Conservation (phyloP, 1,140 invertebrate genomes). For the Trichonephila inaurata region DNA sequence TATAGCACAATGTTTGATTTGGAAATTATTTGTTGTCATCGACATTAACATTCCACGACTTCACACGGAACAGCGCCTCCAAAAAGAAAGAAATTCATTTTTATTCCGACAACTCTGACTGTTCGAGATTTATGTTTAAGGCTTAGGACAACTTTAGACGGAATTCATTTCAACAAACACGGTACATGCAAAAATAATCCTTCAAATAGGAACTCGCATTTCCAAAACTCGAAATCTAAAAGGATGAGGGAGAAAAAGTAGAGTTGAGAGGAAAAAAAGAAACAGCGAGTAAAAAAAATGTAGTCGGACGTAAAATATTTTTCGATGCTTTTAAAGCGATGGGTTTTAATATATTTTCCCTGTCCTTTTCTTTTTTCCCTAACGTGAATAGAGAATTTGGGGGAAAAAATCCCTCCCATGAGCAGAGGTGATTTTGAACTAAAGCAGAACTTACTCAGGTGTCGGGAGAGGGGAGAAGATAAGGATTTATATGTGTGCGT, state of each 20-base stretch:
- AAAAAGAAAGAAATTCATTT: not conserved
- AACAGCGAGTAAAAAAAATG: not conserved
- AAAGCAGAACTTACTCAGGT: not conserved
- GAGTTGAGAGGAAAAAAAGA: not conserved
- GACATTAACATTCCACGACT: too few relatives aligned
- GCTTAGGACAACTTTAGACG: not conserved
- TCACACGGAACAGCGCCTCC: too few relatives aligned
- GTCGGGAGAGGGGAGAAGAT: not conserved
- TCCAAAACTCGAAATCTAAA: not conserved
- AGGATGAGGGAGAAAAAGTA: not conserved
- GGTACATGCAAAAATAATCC: not conserved
- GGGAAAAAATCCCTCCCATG: not conserved
- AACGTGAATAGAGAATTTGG: not conserved
- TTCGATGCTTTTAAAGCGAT: slow-evolving; percentile 8
- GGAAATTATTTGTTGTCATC: too few relatives aligned
- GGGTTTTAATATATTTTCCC: not conserved
- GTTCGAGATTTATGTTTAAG: not conserved
- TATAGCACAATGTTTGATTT: too few relatives aligned
- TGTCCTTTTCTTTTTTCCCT: not conserved
- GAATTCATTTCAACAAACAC: slow-evolving; percentile 11
- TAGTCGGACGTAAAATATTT: not conserved
- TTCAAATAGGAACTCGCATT: not conserved
- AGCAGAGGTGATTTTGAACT: not conserved
- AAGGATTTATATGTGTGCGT: not conserved
- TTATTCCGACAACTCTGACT: not conserved